phyloP scores from a whole-genome alignment of 2,797 vertebrate genomes.

The Gymnothorax javanicus region DNA sequence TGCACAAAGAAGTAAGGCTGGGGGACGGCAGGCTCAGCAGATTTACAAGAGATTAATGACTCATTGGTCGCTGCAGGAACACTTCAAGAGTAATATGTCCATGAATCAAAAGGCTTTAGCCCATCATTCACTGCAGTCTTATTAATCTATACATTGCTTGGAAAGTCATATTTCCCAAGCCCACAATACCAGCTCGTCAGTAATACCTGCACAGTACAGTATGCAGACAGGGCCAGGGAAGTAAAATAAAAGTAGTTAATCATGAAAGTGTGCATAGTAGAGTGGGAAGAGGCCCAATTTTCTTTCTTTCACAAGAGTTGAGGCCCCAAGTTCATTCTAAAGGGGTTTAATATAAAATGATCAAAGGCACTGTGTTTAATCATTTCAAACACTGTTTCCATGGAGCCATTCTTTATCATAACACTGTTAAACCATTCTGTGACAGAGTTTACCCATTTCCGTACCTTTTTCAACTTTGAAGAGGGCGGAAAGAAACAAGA shows the following conservation, averaged over 20 bases:
- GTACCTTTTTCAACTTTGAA: conserved; percentile 9
- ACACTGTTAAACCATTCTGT: conserved; percentile 22
- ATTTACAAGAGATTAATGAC: not conserved
- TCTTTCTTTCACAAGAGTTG: not conserved
- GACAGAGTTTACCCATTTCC: not conserved
- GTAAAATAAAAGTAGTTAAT: not conserved
- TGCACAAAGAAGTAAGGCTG: not conserved
- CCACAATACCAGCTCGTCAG: not conserved
- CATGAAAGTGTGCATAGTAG: not conserved
- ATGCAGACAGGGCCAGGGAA: not conserved
- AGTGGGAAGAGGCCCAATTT: not conserved
- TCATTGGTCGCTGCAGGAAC: not conserved
- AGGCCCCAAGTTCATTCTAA: not conserved
- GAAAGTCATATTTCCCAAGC: not conserved
- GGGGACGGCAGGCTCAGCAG: not conserved
- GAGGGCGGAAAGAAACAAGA: not conserved
- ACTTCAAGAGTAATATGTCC: too few species aligned
- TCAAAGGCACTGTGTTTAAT: not conserved
- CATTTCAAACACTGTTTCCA: conserved; percentile 19
- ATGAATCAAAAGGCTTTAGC: not conserved
- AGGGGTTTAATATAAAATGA: not conserved
- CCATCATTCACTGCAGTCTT: not conserved
- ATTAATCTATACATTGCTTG: not conserved
- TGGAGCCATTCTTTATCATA: conserved; percentile 23
- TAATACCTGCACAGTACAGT: not conserved